Percentiles rank a stretch among this genome's conserved stretches.
phyloP scores from a whole-genome alignment of 2,888 invertebrate species.

The Pterobdella sp. region DNA sequence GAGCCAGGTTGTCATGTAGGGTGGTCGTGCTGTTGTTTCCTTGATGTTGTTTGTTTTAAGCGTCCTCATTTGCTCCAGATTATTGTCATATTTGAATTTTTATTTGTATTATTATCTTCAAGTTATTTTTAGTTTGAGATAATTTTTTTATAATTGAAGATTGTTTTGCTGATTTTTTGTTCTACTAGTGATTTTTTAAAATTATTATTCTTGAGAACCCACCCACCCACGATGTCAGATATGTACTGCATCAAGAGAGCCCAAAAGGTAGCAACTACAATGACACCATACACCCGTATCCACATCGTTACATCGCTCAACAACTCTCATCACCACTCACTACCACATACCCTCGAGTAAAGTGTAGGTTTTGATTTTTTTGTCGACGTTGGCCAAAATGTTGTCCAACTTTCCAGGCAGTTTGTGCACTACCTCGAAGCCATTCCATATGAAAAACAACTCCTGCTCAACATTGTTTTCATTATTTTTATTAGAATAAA shows the following conservation, averaged over 20 bases:
- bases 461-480: conserved; percentile 56
- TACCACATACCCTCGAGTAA: not conserved
- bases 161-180: too few species aligned
- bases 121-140: too few species aligned
- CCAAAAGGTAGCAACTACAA: not conserved
- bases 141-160: too few species aligned
- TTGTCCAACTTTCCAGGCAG: conserved; percentile 53
- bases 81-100: not conserved
- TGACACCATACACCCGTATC: not conserved
- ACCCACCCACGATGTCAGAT: too few species aligned
- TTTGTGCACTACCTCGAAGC: conserved; percentile 72
- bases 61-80: not conserved
- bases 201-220: too few species aligned
- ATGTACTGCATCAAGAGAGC: not conserved
- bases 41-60: not conserved
- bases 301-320: not conserved
- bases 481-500: too few species aligned
- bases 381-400: not conserved
- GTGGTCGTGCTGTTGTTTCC: conserved; percentile 34
- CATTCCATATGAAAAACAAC: conserved; percentile 84
- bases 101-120: not conserved
- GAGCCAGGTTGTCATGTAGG: conserved; percentile 55
- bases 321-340: not conserved
- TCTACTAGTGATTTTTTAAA: too few species aligned
- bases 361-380: not conserved